These are phyloP conservation scores for Diplodus puntazzo DNA, from an alignment of 2,797 vertebrate species.

Conservation along the genomic window DNA sequence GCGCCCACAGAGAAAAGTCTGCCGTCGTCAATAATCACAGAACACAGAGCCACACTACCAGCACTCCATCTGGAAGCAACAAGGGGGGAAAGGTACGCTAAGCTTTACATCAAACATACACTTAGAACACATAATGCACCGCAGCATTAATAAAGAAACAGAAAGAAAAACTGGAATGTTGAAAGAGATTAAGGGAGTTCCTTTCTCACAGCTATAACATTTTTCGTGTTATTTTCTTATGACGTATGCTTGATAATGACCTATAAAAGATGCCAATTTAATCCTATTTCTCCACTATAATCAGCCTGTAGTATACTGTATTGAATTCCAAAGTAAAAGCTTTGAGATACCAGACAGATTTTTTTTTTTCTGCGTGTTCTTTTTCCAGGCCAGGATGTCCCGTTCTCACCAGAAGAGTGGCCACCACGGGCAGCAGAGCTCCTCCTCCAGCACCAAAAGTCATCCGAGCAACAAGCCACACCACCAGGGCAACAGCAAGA, in stretches of 20 bases:
- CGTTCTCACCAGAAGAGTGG: conserved; percentile 91
- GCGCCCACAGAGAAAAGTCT: conserved; percentile 88
- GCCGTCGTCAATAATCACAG: conserved; percentile 84
- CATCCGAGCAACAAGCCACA: conserved; percentile 87
- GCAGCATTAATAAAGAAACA: neutral
- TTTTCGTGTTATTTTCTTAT: neutral
- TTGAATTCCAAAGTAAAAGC: neutral
- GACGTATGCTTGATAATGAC: neutral
- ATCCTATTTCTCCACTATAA: neutral
- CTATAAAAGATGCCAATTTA: neutral
- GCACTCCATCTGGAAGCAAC: conserved; percentile 87
- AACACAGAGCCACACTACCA: conserved; percentile 88
- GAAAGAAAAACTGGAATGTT: neutral
- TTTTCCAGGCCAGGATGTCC: conserved; percentile 88
- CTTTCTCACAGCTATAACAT: neutral
- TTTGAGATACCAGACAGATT: neutral
- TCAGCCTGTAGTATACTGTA: neutral
- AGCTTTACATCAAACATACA: neutral
- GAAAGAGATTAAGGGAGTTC: neutral
- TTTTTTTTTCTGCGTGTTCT: conserved; percentile 25
- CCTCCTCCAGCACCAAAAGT: conserved; percentile 89
- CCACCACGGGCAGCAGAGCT: conserved; percentile 90
- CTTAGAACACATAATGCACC: neutral
- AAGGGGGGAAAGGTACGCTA: conserved; percentile 93
- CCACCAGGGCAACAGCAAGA: conserved; percentile 93